Evolutionary conservation across 2,113 vertebrate species (phyloP).

Genomic region (Diadophis punctatus): DNA sequence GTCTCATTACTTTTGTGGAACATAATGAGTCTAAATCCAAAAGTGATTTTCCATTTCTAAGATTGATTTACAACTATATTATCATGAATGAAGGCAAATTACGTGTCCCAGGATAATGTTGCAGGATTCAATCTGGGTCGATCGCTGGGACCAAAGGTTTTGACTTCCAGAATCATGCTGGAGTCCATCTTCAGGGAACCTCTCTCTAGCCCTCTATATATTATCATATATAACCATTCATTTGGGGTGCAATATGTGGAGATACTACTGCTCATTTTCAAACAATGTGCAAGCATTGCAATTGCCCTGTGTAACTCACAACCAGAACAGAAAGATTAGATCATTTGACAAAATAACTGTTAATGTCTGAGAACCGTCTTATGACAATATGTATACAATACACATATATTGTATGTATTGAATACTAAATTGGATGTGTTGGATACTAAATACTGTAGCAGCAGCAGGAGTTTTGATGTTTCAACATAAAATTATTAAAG

Average conservation of each 20-base stretch:
- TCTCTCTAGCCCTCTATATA: no score
- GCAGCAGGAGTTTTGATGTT: not conserved
- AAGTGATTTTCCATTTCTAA: not conserved
- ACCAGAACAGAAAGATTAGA: not conserved
- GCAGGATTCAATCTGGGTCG: no score
- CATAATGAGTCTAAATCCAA: not conserved
- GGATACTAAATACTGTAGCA: no score
- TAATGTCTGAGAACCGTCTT: not conserved
- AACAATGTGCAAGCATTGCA: not conserved
- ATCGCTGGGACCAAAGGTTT: no score
- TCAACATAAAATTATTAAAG: not conserved
- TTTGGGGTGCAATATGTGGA: not conserved
- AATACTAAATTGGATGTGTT: no score
- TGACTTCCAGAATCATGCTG: no score
- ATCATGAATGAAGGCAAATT: not conserved
- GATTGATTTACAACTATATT: not conserved
- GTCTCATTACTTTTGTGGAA: not conserved
- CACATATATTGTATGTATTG: no score
- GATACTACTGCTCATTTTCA: not conserved
- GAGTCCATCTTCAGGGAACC: no score
- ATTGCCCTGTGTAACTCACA: not conserved
- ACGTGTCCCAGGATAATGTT: no score
- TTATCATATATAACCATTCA: no score
- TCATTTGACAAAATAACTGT: not conserved
- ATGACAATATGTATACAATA: not conserved